Base-by-base conservation (phyloP, 35 echinoderm and acorn worm genomes). In the Lytechinus variegatus region DNA sequence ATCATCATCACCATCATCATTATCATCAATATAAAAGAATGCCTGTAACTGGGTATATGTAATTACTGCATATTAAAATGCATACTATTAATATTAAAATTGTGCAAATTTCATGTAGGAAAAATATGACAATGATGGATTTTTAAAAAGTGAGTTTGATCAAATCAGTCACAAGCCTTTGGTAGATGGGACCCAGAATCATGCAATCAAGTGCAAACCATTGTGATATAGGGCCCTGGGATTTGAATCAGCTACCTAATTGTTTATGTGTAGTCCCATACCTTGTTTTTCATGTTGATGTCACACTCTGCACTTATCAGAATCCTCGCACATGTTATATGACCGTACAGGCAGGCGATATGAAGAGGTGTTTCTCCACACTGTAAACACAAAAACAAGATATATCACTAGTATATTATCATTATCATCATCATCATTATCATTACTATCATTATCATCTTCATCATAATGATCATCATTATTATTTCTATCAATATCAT, bases 311-410 rank as follows among this genome's bases (percentile, higher is more conserved):
- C 97, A 95, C 98, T 99, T 19, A 99, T 60, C 6, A 99, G 96
- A 56, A 99, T 98, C 72, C 98, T 98, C 52, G 96, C 72, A 95
- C 98, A 99, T 10, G 98, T 98, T 56, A 99, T 97, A 87, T 99
- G 97, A 13, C 98, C 98, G 96, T 97, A 97, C 90, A 97, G 92
- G 9, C 95, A 88, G n/a, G 97, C 96, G 1, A 98, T 94, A 79
- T 99, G 98, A n/a, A 99, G 95, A 9, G 98, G 96, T 44, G 97
- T 96, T 94, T 99, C 98, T 52, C 95, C 96, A 91, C 96, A 96
- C 92, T 99, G 72, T 72, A 71, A 44, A 7, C 61, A 71, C 16
- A 71, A 71, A 5, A 71, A 71, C 2, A 71, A 71, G 24, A 71
- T 13, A 58, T 58, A 58, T 58, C 33, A 44, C 33, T 44, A 44